Conservation (phyloP, 2,113 vertebrate species). For the Corynorhinus townsendii region DNA sequence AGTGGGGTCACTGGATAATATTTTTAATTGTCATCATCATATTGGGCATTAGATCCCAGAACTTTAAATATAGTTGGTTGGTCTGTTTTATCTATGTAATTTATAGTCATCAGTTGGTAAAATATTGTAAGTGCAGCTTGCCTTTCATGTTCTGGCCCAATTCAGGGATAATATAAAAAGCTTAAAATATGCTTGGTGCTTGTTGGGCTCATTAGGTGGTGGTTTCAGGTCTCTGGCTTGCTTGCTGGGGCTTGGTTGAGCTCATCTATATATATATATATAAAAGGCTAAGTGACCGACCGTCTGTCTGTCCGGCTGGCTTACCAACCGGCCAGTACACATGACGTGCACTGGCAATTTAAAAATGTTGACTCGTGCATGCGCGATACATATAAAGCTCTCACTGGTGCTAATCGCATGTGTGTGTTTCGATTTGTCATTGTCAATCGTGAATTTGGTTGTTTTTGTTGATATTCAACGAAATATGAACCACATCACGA, state of each 20-base stretch:
- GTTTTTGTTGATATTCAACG: no score
- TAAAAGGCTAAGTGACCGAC: no score
- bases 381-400: no score
- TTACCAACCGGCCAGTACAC: no score
- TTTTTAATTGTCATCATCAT: not conserved
- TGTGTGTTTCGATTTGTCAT: no score
- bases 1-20: not conserved
- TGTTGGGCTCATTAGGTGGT: not conserved
- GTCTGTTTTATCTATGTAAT: not conserved
- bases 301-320: accelerated
- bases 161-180: not conserved
- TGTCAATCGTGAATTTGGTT: no score
- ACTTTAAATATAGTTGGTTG: not conserved
- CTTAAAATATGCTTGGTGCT: not conserved
- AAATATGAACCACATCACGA: no score
- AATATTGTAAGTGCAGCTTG: not conserved
- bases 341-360: no score
- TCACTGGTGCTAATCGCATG: no score
- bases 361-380: no score
- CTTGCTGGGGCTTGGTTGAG: not conserved
- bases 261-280: no score
- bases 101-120: not conserved
- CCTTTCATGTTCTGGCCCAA: not conserved
- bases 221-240: not conserved
- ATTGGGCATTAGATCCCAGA: not conserved